Conservation (phyloP, 2,797 vertebrate genomes). For the Manis javanica region DNA sequence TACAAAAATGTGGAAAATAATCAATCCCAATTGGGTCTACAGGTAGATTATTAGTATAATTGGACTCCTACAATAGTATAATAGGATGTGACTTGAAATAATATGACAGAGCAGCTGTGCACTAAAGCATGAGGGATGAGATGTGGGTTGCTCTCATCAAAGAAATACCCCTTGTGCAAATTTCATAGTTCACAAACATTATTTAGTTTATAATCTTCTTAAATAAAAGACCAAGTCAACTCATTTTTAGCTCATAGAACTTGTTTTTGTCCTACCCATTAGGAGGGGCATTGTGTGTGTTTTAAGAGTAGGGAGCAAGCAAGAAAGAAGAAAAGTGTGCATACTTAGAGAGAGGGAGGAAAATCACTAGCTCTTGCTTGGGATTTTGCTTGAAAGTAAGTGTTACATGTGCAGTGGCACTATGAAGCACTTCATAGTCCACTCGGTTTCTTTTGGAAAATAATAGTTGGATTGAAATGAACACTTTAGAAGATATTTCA, state of each 20-base stretch:
- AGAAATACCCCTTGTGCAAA: neutral
- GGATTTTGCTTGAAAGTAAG: constrained; percentile 41
- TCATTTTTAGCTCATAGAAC: neutral
- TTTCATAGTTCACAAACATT: neutral
- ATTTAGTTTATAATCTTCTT: neutral
- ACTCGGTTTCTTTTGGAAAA: constrained; percentile 83
- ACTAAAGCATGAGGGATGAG: neutral
- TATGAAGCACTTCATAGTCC: constrained; percentile 72
- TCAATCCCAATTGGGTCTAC: neutral
- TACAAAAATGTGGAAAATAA: constrained; percentile 25
- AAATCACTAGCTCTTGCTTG: constrained; percentile 47
- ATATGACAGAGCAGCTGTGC: neutral
- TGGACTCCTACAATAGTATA: neutral
- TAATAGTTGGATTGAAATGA: constrained; percentile 82
- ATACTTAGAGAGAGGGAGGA: neutral
- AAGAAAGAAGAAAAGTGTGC: neutral
- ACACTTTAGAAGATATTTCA: constrained; percentile 84
- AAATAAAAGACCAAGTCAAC: constrained; percentile 14
- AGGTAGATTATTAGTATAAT: neutral
- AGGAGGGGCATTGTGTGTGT: neutral
- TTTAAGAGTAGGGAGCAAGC: neutral
- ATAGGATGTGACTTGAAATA: neutral
- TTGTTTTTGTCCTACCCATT: neutral
- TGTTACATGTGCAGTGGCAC: constrained; percentile 62
- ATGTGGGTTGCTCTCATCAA: neutral